Evolutionary conservation across 2,888 invertebrate species (phyloP), one percentile per base, ranked within the genome.

Genomic region (Malachius bipustulatus): DNA sequence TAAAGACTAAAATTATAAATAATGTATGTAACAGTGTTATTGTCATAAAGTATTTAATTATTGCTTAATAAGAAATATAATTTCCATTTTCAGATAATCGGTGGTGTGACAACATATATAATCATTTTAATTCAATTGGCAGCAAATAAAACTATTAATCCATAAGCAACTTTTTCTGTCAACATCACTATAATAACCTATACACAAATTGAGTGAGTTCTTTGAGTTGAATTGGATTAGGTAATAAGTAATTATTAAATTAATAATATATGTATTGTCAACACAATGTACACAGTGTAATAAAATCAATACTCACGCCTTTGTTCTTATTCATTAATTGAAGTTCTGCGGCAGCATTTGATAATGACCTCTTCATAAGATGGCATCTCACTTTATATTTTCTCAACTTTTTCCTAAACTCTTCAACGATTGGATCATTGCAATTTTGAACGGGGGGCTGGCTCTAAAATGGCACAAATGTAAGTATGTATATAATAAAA

Each of bases 311-410:
- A 19, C 24, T 56, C 52, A 70, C 69, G 45, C 52, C 53, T 51
- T 66, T 64, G 31, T 66, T 64, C 38, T 62, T 51, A 8, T 63
- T 56, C 9, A 70, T 47, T 10, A 57, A 51, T 41, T 67, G 62
- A 45, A 69, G 58, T 44, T 70, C 69, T 39, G 60, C 61, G 44
- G 60, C 63, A 11, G 64, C 66, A 13, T 59, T 50, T 44, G 62
- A 63, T 16, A 70, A 48, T 29, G 64, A 62, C 41, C 72, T 70
- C 38, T 66, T 68, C 62, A 71, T 65, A 14, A 78, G 55, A 49
- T 71, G 70, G 55, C 77, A 75, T 39, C 71, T 62, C 2, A 70
- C 65, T 56, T 73, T 73, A 52, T 71, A 77, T 56, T 70, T 68
- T 14, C 67, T 54, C 14, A 74, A 50, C 51, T 69, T 69, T 34